Conservation (phyloP, 2,113 vertebrate species). For the Menura novaehollandiae region DNA sequence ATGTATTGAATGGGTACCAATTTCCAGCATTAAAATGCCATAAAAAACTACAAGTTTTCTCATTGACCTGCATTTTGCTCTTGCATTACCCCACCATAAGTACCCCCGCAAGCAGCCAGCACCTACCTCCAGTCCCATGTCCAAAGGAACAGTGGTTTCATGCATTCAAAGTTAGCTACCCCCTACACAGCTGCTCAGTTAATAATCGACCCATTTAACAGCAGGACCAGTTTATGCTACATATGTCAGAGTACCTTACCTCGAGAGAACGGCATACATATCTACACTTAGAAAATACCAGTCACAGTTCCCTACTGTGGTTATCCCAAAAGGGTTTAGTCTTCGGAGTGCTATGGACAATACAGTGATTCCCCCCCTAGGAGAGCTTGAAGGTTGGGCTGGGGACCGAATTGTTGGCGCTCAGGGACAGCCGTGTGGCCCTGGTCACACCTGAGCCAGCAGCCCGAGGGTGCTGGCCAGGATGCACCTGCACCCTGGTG, state of each 20-base stretch:
- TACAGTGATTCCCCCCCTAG: constrained; percentile 19
- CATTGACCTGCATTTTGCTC: not conserved
- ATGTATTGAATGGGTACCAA: accelerated
- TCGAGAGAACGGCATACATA: constrained; percentile 69
- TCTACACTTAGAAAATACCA: constrained; percentile 74
- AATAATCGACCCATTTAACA: constrained; percentile 79
- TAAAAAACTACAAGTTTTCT: not conserved
- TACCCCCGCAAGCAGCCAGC: not conserved
- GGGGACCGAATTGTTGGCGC: not conserved
- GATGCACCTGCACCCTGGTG: not conserved
- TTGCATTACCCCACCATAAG: not conserved
- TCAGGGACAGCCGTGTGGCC: accelerated
- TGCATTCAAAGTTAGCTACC: constrained; percentile 80
- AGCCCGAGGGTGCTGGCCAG: not conserved
- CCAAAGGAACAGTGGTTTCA: not conserved
- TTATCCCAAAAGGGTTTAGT: constrained; percentile 68
- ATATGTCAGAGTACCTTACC: constrained; percentile 77
- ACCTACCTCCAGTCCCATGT: not conserved
- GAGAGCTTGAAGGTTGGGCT: constrained; percentile 40
- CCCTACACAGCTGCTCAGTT: constrained; percentile 76
- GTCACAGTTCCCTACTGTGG: constrained; percentile 65
- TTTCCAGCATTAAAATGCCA: not conserved
- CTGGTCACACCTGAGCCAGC: not conserved
- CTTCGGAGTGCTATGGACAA: constrained; percentile 67
- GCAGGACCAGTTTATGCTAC: constrained; percentile 87